Conservation (phyloP, 2,888 invertebrate species). For the Palloptera scutellata region DNA sequence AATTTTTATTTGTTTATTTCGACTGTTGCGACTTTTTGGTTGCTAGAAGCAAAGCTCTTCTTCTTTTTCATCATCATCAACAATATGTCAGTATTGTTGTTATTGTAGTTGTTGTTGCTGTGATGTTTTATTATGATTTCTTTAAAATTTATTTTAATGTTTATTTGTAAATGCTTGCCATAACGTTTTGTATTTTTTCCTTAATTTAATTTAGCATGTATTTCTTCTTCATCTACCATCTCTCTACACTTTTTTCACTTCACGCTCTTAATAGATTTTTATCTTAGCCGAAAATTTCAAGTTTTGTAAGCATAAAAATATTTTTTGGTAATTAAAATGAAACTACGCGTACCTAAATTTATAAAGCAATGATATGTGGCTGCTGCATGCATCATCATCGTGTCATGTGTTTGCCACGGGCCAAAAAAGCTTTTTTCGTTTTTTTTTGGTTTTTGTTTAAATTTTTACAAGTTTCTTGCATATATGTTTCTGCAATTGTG, state of each 20-base stretch:
- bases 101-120: constrained; percentile 12
- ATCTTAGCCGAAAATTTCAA: constrained; percentile 20
- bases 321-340: constrained; percentile 56
- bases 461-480: background rate
- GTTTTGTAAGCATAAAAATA: constrained; percentile 46
- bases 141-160: constrained; percentile 16
- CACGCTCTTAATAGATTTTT: constrained; percentile 15
- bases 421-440: constrained; percentile 49
- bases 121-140: constrained; percentile 26
- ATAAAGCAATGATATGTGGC: constrained; percentile 1
- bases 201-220: background rate
- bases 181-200: background rate
- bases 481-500: background rate
- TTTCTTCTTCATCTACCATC: background rate
- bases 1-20: constrained; percentile 50
- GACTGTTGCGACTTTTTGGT: constrained; percentile 28
- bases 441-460: background rate
- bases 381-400: constrained; percentile 31
- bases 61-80: background rate
- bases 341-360: constrained; percentile 39
- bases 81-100: constrained; percentile 1
- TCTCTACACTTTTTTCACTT: background rate
- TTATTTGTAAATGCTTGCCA: constrained; percentile 20
- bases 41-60: no score
- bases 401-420: constrained; percentile 58